Conservation (phyloP, 2,113 vertebrate species). For the Felis chaus region DNA sequence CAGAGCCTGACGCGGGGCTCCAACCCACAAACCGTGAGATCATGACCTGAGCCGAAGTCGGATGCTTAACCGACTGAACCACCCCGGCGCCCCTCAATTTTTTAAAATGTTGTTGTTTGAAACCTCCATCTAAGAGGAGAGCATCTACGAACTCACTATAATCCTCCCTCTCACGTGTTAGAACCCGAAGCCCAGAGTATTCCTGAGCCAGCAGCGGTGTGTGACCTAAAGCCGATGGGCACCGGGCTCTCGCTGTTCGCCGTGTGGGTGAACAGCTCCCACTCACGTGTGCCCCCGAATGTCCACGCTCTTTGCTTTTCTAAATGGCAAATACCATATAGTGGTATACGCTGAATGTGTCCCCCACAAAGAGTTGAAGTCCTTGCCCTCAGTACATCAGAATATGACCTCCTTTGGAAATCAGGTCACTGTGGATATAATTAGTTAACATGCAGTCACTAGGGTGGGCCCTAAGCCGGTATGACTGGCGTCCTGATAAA, state of each 20-base stretch:
- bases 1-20: too few relatives aligned
- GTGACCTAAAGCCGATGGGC: rapidly evolving
- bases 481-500: not conserved
- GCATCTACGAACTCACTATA: not conserved
- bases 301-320: rapidly evolving
- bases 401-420: not conserved
- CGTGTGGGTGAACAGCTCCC: not conserved
- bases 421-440: not conserved
- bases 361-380: not conserved
- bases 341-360: not conserved
- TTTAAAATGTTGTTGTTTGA: not conserved
- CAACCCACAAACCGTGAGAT: too few relatives aligned
- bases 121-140: not conserved
- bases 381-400: too few relatives aligned
- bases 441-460: not conserved
- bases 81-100: too few relatives aligned
- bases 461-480: not conserved
- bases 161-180: not conserved
- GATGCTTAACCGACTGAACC: too few relatives aligned
- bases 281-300: not conserved
- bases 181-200: not conserved
- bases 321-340: too few relatives aligned
- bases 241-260: not conserved
- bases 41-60: too few relatives aligned
- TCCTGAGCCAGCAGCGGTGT: not conserved